Base-by-base conservation (phyloP, 2,888 invertebrate species). In the Cheilosia pagana region DNA sequence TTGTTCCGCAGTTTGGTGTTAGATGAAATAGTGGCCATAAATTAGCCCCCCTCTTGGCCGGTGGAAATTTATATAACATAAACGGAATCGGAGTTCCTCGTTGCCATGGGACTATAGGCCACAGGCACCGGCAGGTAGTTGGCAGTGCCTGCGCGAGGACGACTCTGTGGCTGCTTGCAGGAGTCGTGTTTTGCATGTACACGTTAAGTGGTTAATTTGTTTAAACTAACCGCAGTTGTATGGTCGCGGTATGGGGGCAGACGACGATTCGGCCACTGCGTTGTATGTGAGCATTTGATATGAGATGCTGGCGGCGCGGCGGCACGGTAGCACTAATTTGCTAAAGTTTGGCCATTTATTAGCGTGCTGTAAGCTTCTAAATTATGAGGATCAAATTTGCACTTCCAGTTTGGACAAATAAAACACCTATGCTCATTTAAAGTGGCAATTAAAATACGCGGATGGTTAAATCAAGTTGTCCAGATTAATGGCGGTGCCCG, bases 201-300 rank as follows among this genome's bases (percentile, higher is more conserved):
- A 81, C 65, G 79, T 75, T 76, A 85, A 85, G 85, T 85, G 85
- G 79, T 85, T 81, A 85, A 85, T 85, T 85, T 85, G 81, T 79
- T 85, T 76, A 76, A 81, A 41, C 75, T 71, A 70, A 74, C 74
- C 63, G 72, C 79, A 63, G 68, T 53, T 55, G 57, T 53, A 39
- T 16, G 52, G 59, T 50, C 50, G 23, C 23, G 23, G 50, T n/a
- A n/a, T 50, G 50, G 12, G 50, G 50, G 8, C 28, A 31, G 48
- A 41, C 10, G 48, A 41, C 10, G 4, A 62, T 62, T 60, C 28
- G 10, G 39, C 35, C 48, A 8, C 28, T 41, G n/a, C 19, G 12
- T 19, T 68, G 3, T 14, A 48, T 12, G 45, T 53, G 28, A 8
- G 8, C 59, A 45, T 35, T 75, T 62, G 50, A 19, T 65, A 77